phyloP scores from a whole-genome alignment of 2,888 invertebrate species.

The Rhamnusium bicolor region DNA sequence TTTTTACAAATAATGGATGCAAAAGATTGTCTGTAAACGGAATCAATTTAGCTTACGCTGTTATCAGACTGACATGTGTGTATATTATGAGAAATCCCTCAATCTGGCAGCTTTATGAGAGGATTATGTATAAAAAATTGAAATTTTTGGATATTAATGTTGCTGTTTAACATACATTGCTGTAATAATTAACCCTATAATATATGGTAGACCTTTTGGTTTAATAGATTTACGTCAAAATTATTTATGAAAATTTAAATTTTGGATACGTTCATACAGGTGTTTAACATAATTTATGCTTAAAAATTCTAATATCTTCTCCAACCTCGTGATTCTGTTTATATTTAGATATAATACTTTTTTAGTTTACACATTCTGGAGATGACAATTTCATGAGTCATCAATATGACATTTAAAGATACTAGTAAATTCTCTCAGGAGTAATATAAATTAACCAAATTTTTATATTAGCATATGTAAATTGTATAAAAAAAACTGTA shows the following conservation, averaged over 20 bases:
- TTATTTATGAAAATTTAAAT: background rate
- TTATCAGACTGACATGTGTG: no score
- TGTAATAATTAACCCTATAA: background rate
- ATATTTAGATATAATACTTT: background rate
- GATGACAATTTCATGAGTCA: background rate
- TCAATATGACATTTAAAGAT: background rate
- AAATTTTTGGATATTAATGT: background rate
- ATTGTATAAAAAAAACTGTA: no score
- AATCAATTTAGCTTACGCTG: no score
- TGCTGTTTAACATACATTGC: background rate
- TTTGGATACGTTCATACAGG: background rate
- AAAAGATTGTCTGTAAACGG: no score
- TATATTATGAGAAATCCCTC: background rate
- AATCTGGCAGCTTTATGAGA: background rate
- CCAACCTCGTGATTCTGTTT: background rate
- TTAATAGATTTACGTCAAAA: background rate
- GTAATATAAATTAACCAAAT: no score
- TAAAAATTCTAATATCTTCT: background rate
- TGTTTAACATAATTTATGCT: background rate
- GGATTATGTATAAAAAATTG: background rate
- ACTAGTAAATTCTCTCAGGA: background rate
- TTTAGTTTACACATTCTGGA: background rate
- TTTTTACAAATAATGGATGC: no score
- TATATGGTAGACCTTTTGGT: background rate
- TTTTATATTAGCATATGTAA: no score